Base-by-base conservation (phyloP, 2,797 vertebrate genomes). In the Gobio occitaniae region DNA sequence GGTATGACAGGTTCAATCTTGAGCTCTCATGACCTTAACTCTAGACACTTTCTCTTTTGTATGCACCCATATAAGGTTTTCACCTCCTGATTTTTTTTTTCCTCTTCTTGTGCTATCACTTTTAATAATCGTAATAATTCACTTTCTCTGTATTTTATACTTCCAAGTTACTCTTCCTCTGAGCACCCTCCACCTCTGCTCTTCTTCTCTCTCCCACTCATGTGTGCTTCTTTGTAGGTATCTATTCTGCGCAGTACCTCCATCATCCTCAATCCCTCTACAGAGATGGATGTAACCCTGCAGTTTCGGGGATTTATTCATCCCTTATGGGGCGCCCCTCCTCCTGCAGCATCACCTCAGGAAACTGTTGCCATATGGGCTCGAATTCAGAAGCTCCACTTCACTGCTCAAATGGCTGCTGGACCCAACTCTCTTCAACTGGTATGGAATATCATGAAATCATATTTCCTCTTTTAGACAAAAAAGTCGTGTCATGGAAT, bases 231-330 rank as follows among this genome's bases (percentile, higher is more conserved):
- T 61, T 1, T 56, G 9, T 90, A 98, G 97, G 97, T 98, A 75
- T 95, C 96, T 78, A 97, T 98, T 77, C 94, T 97, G 76, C 96
- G 96, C 75, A 98, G 95, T 88, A 96, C 97, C 50, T 97, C 95
- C 84, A 96, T 97, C 92, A 97, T 95, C 65, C 94, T 98, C 47
- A 97, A 94, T 21, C 97, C 97, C 38, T 97, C 95, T 86, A 95
- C 96, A 0, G 97, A 98, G 93, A 97, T 96, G 88, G 97, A 97
- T 0, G 96, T 97, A 59, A 96, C 97, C 3, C 91, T 98, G 2
- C 97, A 97, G 86, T 98, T 97, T 91, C 96, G 96, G 65, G 97
- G 97, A 17, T 98, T 97, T 90, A 95, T 98, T 88, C 96, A 98
- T 89, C 97, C 97, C 0, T 90, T 98, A 88, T 95, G 96, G 94